These are phyloP conservation scores for Rallus crepitans DNA, from an alignment of 2,797 vertebrate species.

Conservation along the genomic window DNA sequence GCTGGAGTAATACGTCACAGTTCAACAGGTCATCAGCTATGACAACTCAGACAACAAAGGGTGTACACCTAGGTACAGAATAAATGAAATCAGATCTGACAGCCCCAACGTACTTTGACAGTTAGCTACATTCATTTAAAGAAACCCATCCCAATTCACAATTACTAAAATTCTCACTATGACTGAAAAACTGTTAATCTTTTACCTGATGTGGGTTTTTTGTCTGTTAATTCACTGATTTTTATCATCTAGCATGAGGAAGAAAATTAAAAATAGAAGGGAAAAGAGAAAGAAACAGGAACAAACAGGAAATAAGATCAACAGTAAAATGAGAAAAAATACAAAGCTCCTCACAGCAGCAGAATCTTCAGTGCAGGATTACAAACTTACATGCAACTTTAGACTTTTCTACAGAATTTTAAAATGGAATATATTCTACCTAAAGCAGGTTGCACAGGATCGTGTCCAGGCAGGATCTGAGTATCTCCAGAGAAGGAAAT, in stretches of 20 bases:
- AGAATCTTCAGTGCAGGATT: not conserved
- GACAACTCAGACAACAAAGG: not conserved
- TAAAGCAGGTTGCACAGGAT: no score
- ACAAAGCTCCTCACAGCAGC: not conserved
- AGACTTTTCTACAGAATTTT: not conserved
- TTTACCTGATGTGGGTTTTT: not conserved
- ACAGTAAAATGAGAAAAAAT: not conserved
- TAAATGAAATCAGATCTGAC: not conserved
- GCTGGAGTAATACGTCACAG: not conserved
- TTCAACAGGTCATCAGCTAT: not conserved
- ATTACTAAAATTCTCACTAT: not conserved
- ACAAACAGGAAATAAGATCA: not conserved
- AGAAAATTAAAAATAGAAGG: not conserved
- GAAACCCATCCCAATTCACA: not conserved
- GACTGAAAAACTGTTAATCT: not conserved
- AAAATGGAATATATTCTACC: not conserved
- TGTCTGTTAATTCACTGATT: slow-evolving; percentile 16
- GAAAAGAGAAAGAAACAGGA: not conserved
- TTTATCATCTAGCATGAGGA: not conserved
- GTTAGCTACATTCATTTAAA: not conserved
- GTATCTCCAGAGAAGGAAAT: no score
- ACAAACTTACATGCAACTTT: not conserved
- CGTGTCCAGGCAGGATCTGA: no score
- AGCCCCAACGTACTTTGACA: not conserved
- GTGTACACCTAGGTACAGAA: not conserved